Conservation (phyloP, 2,888 invertebrate species). For the Phyllotreta striolata region DNA sequence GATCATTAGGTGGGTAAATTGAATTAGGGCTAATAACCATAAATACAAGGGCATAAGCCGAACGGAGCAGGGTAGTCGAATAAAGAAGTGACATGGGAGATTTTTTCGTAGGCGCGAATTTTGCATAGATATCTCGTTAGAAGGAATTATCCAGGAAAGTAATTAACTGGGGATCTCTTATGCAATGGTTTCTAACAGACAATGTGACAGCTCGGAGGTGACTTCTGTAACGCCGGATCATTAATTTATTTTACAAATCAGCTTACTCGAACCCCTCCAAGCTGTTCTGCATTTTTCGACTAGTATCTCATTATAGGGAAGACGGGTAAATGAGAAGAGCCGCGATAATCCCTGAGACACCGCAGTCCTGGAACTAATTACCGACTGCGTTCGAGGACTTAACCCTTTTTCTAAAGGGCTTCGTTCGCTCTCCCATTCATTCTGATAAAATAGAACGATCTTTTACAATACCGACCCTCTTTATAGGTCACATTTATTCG, state of each 20-base stretch:
- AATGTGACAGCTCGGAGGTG: conserved; percentile 61
- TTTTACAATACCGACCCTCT: conserved; percentile 43
- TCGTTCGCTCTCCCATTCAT: conserved; percentile 39
- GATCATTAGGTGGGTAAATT: conserved; percentile 32
- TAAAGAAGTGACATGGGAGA: conserved; percentile 41
- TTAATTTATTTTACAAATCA: conserved; percentile 63
- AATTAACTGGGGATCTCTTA: conserved; percentile 59
- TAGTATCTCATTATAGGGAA: conserved; percentile 57
- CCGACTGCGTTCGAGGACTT: conserved; percentile 49
- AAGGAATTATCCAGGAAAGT: conserved; percentile 59
- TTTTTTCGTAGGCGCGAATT: conserved; percentile 49
- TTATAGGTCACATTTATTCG: conserved; percentile 46
- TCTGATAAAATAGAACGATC: conserved; percentile 40
- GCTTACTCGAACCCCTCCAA: conserved; percentile 59
- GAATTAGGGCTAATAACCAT: conserved; percentile 35
- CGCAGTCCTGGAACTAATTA: conserved; percentile 57
- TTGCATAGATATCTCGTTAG: conserved; percentile 61
- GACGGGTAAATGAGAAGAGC: conserved; percentile 56
- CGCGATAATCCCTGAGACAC: conserved; percentile 58
- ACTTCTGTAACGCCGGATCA: conserved; percentile 61
- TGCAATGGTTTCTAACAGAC: conserved; percentile 58
- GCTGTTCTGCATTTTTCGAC: conserved; percentile 58
- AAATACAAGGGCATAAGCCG: conserved; percentile 35
- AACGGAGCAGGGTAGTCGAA: conserved; percentile 33
- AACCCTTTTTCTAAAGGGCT: conserved; percentile 51